These are phyloP conservation scores for Callocephalon fimbriatum DNA, from an alignment of 2,113 vertebrate genomes.

Conservation along the genomic window DNA sequence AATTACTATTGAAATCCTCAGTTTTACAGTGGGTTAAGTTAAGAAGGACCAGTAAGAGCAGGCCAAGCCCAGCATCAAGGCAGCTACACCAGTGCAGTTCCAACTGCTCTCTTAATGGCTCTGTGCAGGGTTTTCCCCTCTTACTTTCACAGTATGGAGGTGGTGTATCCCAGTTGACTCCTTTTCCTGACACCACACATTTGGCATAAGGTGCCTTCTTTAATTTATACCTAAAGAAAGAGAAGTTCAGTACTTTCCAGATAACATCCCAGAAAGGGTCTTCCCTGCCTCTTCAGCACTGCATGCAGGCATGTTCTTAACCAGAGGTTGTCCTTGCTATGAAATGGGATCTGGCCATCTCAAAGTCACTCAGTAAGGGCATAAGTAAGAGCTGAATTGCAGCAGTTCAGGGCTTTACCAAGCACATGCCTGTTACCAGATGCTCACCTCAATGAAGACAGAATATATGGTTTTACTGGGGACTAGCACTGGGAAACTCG, in stretches of 20 bases:
- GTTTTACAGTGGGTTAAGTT: neutral
- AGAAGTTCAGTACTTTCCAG: neutral
- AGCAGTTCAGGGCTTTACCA: neutral
- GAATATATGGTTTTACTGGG: neutral
- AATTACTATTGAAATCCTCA: neutral
- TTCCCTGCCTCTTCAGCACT: neutral
- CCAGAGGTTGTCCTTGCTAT: neutral
- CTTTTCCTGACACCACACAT: neutral
- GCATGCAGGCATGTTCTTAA: neutral
- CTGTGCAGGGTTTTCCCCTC: neutral
- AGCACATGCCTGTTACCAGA: rapidly evolving
- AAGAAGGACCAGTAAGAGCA: neutral
- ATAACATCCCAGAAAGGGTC: neutral
- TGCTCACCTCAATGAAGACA: neutral
- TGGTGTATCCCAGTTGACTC: neutral
- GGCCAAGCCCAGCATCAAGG: neutral
- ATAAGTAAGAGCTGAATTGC: rapidly evolving
- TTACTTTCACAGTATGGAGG: slow-evolving; percentile 8
- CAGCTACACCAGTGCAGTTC: neutral
- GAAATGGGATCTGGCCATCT: neutral
- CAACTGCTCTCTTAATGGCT: neutral
- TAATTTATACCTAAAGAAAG: neutral
- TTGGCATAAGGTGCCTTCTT: neutral
- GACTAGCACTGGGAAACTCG: neutral
- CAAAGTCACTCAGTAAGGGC: neutral